Evolutionary conservation across 2,797 vertebrate genomes (phyloP).

Genomic region (Typhlichthys eigenmanni): DNA sequence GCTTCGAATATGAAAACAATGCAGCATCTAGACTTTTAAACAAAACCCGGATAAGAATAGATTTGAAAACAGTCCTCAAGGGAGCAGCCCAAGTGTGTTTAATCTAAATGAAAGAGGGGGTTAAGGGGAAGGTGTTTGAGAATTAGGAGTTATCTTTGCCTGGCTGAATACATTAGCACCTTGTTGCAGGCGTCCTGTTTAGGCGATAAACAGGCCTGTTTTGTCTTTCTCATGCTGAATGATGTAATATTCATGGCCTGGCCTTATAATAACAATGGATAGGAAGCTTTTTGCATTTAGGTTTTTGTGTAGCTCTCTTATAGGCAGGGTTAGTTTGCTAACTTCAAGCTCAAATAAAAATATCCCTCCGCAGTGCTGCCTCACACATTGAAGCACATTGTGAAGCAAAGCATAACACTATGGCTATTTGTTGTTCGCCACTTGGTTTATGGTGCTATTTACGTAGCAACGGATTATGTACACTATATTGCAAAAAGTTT

Average conservation of each 20-base stretch:
- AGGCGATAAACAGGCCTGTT: conserved; percentile 20
- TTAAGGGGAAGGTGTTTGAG: not conserved
- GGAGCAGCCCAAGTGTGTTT: conserved; percentile 1
- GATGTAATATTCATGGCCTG: conserved; percentile 25
- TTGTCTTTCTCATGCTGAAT: conserved; percentile 4
- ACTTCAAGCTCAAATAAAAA: too few relatives aligned
- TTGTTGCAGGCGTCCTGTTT: conserved; percentile 13
- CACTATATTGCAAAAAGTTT: too few relatives aligned
- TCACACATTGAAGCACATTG: too few relatives aligned
- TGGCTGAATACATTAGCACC: conserved; percentile 29
- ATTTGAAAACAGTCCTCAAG: not conserved
- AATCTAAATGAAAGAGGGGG: not conserved
- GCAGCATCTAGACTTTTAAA: not conserved
- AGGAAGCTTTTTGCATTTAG: not conserved
- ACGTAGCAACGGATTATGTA: too few relatives aligned
- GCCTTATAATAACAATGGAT: conserved; percentile 7
- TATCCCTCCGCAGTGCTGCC: too few relatives aligned
- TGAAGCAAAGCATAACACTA: too few relatives aligned
- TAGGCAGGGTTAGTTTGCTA: too few relatives aligned
- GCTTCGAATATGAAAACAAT: not conserved
- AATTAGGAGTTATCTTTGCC: conserved; percentile 16
- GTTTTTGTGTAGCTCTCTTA: not conserved
- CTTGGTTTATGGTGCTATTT: too few relatives aligned
- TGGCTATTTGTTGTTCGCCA: too few relatives aligned
- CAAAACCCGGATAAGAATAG: not conserved